Evolutionary conservation across 1,140 invertebrate species (phyloP).

Genomic region (Solen grandis): DNA sequence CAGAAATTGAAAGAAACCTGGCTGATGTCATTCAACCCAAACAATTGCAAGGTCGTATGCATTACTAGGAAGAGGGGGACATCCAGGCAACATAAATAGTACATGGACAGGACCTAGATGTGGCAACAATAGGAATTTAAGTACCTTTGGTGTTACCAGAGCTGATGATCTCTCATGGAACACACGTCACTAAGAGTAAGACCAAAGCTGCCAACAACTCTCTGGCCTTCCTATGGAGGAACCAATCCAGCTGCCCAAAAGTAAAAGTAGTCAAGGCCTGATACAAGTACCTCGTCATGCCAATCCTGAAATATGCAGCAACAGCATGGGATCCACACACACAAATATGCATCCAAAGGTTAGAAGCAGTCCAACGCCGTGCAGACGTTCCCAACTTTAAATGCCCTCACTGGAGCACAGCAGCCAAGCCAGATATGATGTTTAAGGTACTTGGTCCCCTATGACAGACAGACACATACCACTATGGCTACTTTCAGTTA

Average conservation of each 20-base stretch:
- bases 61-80: slow-evolving; percentile 35
- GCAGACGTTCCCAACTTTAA: slow-evolving; percentile 29
- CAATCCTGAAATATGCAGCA: slow-evolving; percentile 46
- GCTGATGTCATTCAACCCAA: slow-evolving; percentile 50
- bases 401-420: neutral
- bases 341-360: slow-evolving; percentile 14
- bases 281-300: slow-evolving; percentile 19
- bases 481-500: neutral
- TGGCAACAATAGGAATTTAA: slow-evolving; percentile 3
- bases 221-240: slow-evolving; percentile 34
- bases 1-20: slow-evolving; percentile 46
- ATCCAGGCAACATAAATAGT: neutral
- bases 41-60: slow-evolving; percentile 30
- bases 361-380: slow-evolving; percentile 60
- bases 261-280: neutral
- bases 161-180: neutral
- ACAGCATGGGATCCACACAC: slow-evolving; percentile 56
- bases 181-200: slow-evolving; percentile 9
- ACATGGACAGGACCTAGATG: neutral
- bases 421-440: neutral
- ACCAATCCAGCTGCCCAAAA: slow-evolving; percentile 23
- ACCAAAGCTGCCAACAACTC: slow-evolving; percentile 24
- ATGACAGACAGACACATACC: neutral
- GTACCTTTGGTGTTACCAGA: neutral
- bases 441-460: neutral